Evolutionary conservation across 1,140 invertebrate species (phyloP).

Genomic region (Ceratina japonica): DNA sequence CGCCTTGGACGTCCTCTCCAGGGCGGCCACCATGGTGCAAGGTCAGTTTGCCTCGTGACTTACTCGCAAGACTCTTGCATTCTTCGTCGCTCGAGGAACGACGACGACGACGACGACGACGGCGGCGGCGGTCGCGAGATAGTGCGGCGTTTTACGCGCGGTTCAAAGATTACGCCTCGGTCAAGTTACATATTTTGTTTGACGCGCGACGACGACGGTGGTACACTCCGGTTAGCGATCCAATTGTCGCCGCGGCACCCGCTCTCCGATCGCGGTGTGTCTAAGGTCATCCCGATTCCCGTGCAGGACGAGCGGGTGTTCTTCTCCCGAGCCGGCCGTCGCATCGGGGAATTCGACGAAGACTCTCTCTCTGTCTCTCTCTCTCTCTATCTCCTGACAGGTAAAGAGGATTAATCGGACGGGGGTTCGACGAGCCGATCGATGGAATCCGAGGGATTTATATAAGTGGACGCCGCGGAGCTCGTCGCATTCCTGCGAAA

Average conservation of each 20-base stretch:
- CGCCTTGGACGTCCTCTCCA: conserved; percentile 91
- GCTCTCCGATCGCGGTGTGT: no score
- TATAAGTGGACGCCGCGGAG: conserved; percentile 32
- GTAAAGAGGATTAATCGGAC: neutral
- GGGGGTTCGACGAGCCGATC: neutral
- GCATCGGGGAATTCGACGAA: neutral
- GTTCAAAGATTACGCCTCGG: no score
- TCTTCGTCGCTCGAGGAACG: neutral
- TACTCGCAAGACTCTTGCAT: neutral
- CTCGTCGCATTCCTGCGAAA: conserved; percentile 54
- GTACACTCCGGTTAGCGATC: no score
- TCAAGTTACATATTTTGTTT: no score
- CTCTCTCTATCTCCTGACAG: no score
- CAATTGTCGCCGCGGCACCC: neutral
- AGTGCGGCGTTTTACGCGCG: no score
- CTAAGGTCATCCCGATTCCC: neutral
- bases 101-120: no score
- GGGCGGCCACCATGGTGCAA: conserved; percentile 95
- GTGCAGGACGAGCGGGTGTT: no score
- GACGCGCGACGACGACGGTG: no score
- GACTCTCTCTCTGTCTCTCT: no score
- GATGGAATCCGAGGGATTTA: conserved; percentile 22
- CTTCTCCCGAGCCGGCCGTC: no score
- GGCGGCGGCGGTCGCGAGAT: no score
- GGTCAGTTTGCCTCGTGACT: conserved; percentile 78